phyloP scores from a whole-genome alignment of 2,888 invertebrate genomes.

The Steinernema carpocapsae region DNA sequence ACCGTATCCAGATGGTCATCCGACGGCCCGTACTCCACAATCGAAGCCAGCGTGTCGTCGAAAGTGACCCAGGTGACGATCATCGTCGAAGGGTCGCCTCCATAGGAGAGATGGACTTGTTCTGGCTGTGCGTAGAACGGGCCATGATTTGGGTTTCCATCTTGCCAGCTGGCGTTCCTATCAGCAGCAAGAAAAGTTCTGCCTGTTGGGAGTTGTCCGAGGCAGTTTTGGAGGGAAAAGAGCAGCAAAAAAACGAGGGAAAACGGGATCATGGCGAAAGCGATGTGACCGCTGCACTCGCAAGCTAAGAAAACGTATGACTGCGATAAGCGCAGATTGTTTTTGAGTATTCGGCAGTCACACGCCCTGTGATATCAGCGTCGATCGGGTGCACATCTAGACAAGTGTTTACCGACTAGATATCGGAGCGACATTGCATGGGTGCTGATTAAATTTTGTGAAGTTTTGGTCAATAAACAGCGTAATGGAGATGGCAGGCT shows the following conservation, averaged over 20 bases:
- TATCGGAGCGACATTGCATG: no score
- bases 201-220: neutral
- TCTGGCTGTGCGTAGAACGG: constrained; percentile 64
- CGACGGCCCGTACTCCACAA: constrained; percentile 60
- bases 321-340: constrained; percentile 13
- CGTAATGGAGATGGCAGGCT: no score
- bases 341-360: constrained; percentile 10
- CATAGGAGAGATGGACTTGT: constrained; percentile 64
- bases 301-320: no score
- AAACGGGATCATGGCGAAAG: neutral
- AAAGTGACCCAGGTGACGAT: constrained; percentile 65
- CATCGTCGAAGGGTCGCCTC: constrained; percentile 51
- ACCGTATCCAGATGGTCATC: constrained; percentile 23
- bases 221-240: neutral
- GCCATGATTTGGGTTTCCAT: constrained; percentile 51
- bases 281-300: no score
- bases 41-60: constrained; percentile 59
- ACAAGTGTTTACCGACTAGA: no score
- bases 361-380: neutral
- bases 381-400: no score
- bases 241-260: neutral
- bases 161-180: constrained; percentile 1
- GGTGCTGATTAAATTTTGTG: no score
- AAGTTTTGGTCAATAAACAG: no score
- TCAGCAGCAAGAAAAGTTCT: neutral